Evolutionary conservation across 2,888 invertebrate species (phyloP), one percentile per base, ranked within the genome.

Genomic region (Sesia bembeciformis): DNA sequence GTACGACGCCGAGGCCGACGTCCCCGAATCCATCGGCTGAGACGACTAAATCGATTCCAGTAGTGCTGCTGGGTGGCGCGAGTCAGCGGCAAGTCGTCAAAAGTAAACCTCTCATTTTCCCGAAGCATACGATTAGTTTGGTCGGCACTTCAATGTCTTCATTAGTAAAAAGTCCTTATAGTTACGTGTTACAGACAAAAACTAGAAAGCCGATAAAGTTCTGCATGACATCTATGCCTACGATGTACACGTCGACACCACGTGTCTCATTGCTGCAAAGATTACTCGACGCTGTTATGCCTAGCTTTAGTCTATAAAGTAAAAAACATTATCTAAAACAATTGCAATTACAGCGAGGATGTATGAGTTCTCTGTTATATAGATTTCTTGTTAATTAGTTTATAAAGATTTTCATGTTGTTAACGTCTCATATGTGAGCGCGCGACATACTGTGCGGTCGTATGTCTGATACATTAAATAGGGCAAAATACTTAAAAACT

Each of bases 91-190:
- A 80, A 41, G 64, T 80, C 0, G 65, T 80, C 2, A 79, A 70
- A 54, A 76, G 74, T 46, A 79, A 72, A 23, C 76, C 81, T 0
- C 57, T 80, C 4, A 76, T 68, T 53, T 72, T 74, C 52, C 66
- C 73, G 3, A 81, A 78, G 54, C 74, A 80, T 5, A 74, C 78
- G 0, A 72, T 85, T 42, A 86, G 66, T 57, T 64, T 86, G 43
- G 76, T 88, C 4, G 87, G 87, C 2, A 81, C 87, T 0, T 81
- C 87, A 0, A 68, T 71, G 23, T 76, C 84, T 7, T 87, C 86
- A 3, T 56, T 82, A 40, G 62, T 72, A 7, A 81, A 74, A 53
- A 86, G 86, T 59, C 86, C 86, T 1, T 86, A 86, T 57, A 86
- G 84, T 2, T 88, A 84, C 56, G 81, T 82, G n/a, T 67, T 74